Percentiles rank a stretch among this genome's conserved stretches.
phyloP scores from a whole-genome alignment of 1,140 invertebrate genomes.

The Hycleus phaleratus region DNA sequence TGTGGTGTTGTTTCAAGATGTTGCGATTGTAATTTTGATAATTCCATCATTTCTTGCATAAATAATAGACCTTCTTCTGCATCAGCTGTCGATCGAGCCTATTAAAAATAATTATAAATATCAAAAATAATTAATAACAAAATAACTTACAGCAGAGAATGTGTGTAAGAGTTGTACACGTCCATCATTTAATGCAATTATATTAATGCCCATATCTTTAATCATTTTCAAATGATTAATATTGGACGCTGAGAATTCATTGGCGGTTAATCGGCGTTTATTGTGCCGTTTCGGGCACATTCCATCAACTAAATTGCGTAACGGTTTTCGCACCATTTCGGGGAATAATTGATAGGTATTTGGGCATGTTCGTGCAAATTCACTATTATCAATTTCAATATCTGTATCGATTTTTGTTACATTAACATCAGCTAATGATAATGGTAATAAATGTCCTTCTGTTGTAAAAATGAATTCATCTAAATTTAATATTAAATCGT shows the following conservation, averaged over 20 bases:
- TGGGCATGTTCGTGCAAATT: conserved; percentile 73
- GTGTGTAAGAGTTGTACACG: conserved; percentile 84
- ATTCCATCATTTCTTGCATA: conserved; percentile 95
- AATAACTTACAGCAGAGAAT: conserved; percentile 62
- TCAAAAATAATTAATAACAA: no score
- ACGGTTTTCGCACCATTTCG: conserved; percentile 64
- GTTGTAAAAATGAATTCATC: conserved; percentile 97
- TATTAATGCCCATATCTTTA: conserved; percentile 89
- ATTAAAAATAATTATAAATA: conserved; percentile 17
- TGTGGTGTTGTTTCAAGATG: conserved; percentile 52
- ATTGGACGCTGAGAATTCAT: conserved; percentile 76
- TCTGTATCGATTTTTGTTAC: conserved; percentile 7
- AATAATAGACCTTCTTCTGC: conserved; percentile 90
- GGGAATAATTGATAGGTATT: conserved; percentile 77
- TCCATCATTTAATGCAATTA: conserved; percentile 81
- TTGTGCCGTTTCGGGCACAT: conserved; percentile 59
- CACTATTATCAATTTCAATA: conserved; percentile 52
- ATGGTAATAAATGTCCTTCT: conserved; percentile 90
- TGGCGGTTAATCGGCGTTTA: conserved; percentile 57
- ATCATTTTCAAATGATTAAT: conserved; percentile 82
- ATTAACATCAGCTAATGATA: conserved; percentile 55
- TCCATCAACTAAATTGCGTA: conserved; percentile 80
- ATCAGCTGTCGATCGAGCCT: conserved; percentile 78
- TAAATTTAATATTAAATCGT: conserved; percentile 81
- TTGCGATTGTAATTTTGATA: conserved; percentile 65